Evolutionary conservation across 2,113 vertebrate species (phyloP), one percentile per base, ranked within the genome.

Genomic region (Chionis minor): DNA sequence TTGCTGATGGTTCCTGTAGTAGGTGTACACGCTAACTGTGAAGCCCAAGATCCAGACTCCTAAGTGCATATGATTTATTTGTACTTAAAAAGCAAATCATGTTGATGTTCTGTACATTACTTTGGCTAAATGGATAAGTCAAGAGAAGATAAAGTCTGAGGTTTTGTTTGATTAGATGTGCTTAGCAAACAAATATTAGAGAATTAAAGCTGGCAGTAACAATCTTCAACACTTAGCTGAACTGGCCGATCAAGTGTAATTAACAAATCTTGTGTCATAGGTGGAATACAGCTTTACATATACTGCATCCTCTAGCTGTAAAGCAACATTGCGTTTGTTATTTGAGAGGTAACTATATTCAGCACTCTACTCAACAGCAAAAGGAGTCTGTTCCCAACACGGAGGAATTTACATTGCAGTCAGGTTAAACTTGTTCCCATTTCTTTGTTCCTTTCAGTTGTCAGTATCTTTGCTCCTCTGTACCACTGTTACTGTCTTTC

Each of bases 51-150:
- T 93, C 61, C 58, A 74, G 66, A 51, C 54, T 80, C 40, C 49
- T 86, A 80, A 91, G 49, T 75, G 71, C n/a, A 21, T 77, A 59
- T 89, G 59, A 83, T 94, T 89, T 95, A 75, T 94, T 92, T 81
- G 82, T 75, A 61, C 82, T 92, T 95, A 30, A 80, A 84, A 73
- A 75, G 16, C 77, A 92, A 81, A 89, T 91, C 49, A 61, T 35
- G 80, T 78, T 88, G 63, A 58, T 70, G 65, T 82, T 95, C 70
- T 90, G 40, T 78, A 70, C 72, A 52, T 90, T 92, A 69, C 87
- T 84, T 88, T 56, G 74, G n/a, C 84, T 94, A 87, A 93, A 89
- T 47, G 86, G 21, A 12, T 91, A 71, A 86, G 74, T 79, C 61
- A 67, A 58, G 61, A 81, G 45, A 61, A 94, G 70, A 49, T 88